phyloP scores from a whole-genome alignment of 1,140 invertebrate species.

The Drosophila ironensis region DNA sequence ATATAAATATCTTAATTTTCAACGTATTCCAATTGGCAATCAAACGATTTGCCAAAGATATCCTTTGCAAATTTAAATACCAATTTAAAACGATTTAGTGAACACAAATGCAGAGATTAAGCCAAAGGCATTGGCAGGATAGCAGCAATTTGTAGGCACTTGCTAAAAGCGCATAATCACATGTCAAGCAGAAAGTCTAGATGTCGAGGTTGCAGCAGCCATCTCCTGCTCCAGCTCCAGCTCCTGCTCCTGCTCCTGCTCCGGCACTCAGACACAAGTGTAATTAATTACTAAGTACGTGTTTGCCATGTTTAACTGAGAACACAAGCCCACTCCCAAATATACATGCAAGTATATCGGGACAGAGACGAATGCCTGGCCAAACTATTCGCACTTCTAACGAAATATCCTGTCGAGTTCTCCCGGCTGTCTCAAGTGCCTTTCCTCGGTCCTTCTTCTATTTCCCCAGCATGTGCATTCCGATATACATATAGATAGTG shows the following conservation, averaged over 20 bases:
- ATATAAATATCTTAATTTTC: too few species aligned
- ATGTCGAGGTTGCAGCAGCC: conserved; percentile 26
- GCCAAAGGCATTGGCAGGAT: background rate
- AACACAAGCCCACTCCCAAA: conserved; percentile 5
- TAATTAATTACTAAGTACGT: conserved; percentile 77
- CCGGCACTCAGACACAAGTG: conserved; percentile 41
- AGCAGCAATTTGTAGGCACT: conserved; percentile 54
- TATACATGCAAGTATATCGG: background rate
- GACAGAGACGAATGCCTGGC: conserved; percentile 17
- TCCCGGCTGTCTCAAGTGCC: conserved; percentile 45
- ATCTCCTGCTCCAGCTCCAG: background rate
- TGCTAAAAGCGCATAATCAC: conserved; percentile 56
- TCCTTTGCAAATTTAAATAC: too few species aligned
- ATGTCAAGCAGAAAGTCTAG: conserved; percentile 53
- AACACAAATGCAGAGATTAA: conserved; percentile 8
- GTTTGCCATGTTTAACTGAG: conserved; percentile 54
- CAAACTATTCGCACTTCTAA: conserved; percentile 71
- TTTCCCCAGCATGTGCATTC: conserved; percentile 7
- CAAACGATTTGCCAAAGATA: background rate
- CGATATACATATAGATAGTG: conserved; percentile 1
- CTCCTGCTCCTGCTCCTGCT: background rate
- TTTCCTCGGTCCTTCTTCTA: background rate
- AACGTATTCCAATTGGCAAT: too few species aligned
- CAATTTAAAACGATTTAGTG: background rate
- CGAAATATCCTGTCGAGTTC: conserved; percentile 34